phyloP scores from a whole-genome alignment of 2,797 vertebrate species.

The Sternotherus odoratus region DNA sequence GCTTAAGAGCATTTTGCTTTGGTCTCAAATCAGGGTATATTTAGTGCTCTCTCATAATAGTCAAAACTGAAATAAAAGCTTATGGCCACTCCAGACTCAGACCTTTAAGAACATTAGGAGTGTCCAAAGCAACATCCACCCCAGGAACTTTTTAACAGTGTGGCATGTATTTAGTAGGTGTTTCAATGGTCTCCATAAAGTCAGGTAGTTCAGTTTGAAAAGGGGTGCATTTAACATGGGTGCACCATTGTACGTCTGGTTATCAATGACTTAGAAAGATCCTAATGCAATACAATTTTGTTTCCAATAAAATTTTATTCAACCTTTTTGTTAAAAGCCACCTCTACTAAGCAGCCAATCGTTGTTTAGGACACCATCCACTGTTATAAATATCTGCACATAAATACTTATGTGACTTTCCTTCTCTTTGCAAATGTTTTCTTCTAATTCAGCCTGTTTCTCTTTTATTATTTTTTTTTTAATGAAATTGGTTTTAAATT shows the following conservation, averaged over 20 bases:
- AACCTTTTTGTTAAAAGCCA: neutral
- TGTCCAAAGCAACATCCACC: neutral
- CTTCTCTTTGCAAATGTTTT: neutral
- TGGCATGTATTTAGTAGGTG: rapidly evolving
- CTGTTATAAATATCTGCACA: rapidly evolving
- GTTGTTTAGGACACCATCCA: rapidly evolving
- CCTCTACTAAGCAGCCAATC: neutral
- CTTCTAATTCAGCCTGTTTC: neutral
- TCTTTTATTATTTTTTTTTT: neutral
- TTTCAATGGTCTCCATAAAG: neutral
- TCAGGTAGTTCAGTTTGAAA: rapidly evolving
- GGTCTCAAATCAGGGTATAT: neutral
- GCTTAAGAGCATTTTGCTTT: neutral
- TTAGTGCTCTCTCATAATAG: neutral
- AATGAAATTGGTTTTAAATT: neutral
- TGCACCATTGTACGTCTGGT: rapidly evolving
- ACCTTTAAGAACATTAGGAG: neutral
- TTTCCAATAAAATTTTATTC: rapidly evolving
- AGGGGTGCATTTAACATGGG: rapidly evolving
- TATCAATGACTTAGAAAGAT: rapidly evolving
- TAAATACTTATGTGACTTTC: neutral
- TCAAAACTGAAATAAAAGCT: neutral
- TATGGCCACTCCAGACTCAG: neutral
- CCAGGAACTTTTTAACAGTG: rapidly evolving
- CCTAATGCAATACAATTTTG: neutral